phyloP scores from a whole-genome alignment of 2,113 vertebrate genomes.

The Clarias macrocephalus region DNA sequence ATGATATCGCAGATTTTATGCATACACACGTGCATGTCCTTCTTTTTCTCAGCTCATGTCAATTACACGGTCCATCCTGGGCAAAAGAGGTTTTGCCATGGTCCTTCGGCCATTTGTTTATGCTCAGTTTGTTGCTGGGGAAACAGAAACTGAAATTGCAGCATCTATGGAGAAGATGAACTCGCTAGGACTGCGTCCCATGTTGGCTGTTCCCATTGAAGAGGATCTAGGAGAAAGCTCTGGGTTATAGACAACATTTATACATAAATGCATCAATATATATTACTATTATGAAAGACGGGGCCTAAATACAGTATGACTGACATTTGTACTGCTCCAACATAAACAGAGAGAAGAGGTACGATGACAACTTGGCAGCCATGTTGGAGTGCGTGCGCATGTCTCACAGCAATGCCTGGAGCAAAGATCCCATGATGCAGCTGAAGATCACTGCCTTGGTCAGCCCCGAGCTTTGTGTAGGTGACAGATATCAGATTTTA shows the following conservation, averaged over 20 bases:
- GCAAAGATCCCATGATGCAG: slow-evolving; percentile 83
- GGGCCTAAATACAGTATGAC: background rate
- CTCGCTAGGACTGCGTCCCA: slow-evolving; percentile 76
- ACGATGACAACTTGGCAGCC: slow-evolving; percentile 73
- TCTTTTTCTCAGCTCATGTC: slow-evolving; percentile 72
- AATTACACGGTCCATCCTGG: slow-evolving; percentile 69
- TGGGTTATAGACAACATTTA: slow-evolving; percentile 51
- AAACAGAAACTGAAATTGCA: slow-evolving; percentile 75
- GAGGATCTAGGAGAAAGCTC: slow-evolving; percentile 81
- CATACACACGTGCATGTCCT: background rate
- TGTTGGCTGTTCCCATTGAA: slow-evolving; percentile 86
- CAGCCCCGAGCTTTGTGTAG: slow-evolving; percentile 83
- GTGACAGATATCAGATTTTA: slow-evolving; percentile 46
- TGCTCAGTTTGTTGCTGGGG: slow-evolving; percentile 88
- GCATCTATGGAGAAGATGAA: slow-evolving; percentile 76
- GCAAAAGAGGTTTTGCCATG: slow-evolving; percentile 66
- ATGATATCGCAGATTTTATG: background rate
- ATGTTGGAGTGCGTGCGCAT: slow-evolving; percentile 85
- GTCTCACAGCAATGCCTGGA: slow-evolving; percentile 72
- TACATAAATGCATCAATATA: background rate
- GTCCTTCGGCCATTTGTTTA: slow-evolving; percentile 79
- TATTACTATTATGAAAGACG: background rate
- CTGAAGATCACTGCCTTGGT: slow-evolving; percentile 85
- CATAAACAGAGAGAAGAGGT: slow-evolving; percentile 72
- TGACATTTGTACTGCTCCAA: slow-evolving; percentile 6